These are phyloP conservation scores for Magallana nippona DNA, from an alignment of 2,888 invertebrate species.

Conservation along the genomic window DNA sequence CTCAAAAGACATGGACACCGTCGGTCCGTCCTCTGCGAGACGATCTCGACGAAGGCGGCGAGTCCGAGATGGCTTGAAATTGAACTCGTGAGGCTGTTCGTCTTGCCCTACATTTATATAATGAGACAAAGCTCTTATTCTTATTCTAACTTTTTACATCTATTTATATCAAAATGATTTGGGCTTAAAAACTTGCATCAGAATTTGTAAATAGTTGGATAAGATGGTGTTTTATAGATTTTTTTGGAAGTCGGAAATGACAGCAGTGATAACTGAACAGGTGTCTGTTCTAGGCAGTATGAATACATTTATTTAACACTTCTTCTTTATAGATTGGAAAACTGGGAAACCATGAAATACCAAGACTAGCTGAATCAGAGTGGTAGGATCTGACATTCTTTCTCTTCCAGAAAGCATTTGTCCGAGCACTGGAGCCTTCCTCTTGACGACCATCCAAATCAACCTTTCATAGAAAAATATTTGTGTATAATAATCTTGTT, in stretches of 20 bases:
- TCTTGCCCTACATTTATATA: not conserved
- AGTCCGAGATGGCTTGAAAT: constrained; percentile 56
- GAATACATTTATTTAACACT: no score
- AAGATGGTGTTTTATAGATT: no score
- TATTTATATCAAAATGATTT: no score
- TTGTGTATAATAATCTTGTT: not conserved
- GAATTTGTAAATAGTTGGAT: no score
- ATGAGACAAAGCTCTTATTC: no score
- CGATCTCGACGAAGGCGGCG: constrained; percentile 65
- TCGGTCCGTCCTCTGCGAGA: constrained; percentile 74
- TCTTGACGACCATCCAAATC: constrained; percentile 54
- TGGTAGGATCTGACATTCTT: constrained; percentile 45
- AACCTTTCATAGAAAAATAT: constrained; percentile 48
- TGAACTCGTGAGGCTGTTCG: not conserved
- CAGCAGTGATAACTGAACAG: no score
- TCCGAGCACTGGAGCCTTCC: constrained; percentile 27
- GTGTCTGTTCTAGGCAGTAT: no score
- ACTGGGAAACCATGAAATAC: not conserved
- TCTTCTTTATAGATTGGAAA: no score
- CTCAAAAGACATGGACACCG: constrained; percentile 70
- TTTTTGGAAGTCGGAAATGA: no score
- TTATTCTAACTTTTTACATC: no score
- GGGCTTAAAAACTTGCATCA: no score
- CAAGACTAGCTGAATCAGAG: constrained; percentile 42
- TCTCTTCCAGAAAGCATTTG: constrained; percentile 39